phyloP scores from a whole-genome alignment of 2,113 vertebrate genomes.

The Argyrosomus japonicus region DNA sequence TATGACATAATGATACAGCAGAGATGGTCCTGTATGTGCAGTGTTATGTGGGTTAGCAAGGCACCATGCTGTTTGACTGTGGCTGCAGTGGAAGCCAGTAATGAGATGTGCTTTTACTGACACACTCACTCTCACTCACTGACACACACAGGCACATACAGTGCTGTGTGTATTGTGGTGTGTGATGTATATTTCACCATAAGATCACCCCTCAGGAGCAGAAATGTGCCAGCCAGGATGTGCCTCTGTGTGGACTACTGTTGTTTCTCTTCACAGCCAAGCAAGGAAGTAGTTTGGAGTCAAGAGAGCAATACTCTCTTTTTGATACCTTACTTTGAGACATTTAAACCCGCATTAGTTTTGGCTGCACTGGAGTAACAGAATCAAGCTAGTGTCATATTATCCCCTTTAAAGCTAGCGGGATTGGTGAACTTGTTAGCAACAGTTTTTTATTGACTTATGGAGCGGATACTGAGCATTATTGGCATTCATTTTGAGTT shows the following conservation, averaged over 20 bases:
- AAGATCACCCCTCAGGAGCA: slow-evolving; percentile 14
- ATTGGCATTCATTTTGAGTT: neutral
- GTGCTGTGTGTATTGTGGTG: slow-evolving; percentile 22
- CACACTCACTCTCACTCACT: slow-evolving; percentile 26
- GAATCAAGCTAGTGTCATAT: no score
- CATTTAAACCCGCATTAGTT: neutral
- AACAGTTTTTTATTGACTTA: neutral
- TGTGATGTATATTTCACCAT: slow-evolving; percentile 64
- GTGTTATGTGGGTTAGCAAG: slow-evolving; percentile 40
- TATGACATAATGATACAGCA: slow-evolving; percentile 56
- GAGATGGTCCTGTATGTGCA: slow-evolving; percentile 33
- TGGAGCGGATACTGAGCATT: neutral
- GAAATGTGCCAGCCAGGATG: slow-evolving; percentile 22
- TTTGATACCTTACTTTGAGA: neutral
- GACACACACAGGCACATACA: slow-evolving; percentile 30
- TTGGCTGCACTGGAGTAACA: no score
- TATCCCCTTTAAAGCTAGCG: neutral
- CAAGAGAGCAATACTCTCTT: neutral
- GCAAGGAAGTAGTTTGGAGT: slow-evolving; percentile 3
- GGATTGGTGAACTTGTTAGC: neutral
- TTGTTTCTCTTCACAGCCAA: neutral
- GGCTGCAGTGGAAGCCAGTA: slow-evolving; percentile 57
- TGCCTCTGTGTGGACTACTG: neutral
- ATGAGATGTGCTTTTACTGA: slow-evolving; percentile 55
- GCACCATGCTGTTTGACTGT: slow-evolving; percentile 54